These are phyloP conservation scores for Eilema depressum DNA, from an alignment of 2,888 invertebrate species.

Conservation along the genomic window DNA sequence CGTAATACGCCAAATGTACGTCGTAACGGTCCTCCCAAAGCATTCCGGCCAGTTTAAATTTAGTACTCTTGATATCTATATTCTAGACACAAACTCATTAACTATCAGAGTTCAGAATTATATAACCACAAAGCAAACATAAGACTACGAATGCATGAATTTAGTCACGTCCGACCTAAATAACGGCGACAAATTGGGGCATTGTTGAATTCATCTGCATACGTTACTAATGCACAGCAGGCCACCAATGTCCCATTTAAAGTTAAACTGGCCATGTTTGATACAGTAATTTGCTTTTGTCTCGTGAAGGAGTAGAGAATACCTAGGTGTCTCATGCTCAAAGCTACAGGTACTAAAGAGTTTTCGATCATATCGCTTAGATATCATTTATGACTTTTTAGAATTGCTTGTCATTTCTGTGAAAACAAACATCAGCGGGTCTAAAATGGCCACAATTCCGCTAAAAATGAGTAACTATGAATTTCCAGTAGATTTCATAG, in stretches of 20 bases:
- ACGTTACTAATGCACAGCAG: slow-evolving; percentile 10
- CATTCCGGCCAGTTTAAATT: too few relatives aligned
- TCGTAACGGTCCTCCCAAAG: too few relatives aligned
- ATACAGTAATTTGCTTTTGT: not conserved
- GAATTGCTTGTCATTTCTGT: too few relatives aligned
- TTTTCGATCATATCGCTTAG: too few relatives aligned
- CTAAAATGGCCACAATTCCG: too few relatives aligned
- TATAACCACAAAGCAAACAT: not conserved
- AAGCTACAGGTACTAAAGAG: too few relatives aligned
- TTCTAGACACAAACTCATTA: not conserved
- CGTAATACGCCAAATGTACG: too few relatives aligned
- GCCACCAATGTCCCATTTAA: slow-evolving; percentile 1
- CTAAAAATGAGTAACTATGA: too few relatives aligned
- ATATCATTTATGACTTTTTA: too few relatives aligned
- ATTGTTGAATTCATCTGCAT: slow-evolving; percentile 35
- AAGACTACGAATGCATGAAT: slow-evolving; percentile 26
- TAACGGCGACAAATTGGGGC: slow-evolving; percentile 30
- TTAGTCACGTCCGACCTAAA: slow-evolving; percentile 36
- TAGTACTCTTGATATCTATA: too few relatives aligned
- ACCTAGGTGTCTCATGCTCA: not conserved
- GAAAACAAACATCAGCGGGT: too few relatives aligned
- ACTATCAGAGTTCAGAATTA: not conserved
- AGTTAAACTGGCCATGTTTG: not conserved
- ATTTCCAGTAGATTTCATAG: too few relatives aligned
- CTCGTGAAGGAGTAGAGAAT: not conserved